Conservation (phyloP, 1,140 invertebrate species). For the Drosophila melanica region DNA sequence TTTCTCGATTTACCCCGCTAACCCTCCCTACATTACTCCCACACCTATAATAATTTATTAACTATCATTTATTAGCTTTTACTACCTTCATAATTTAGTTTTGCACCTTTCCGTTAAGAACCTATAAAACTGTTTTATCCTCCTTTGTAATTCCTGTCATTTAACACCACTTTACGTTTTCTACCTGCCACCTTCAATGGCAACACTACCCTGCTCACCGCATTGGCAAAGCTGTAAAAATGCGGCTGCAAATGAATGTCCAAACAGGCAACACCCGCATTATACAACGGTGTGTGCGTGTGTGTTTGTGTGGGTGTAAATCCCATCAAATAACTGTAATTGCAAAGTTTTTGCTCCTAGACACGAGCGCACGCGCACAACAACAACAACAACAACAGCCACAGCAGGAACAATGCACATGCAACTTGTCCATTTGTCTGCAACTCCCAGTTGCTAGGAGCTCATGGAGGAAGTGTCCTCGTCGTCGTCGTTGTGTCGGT, state of each 20-base stretch:
- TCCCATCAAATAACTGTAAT: conserved; percentile 82
- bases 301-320: conserved; percentile 39
- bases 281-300: not conserved
- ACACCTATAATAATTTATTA: not conserved
- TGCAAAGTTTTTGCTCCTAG: conserved; percentile 79
- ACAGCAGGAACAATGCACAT: conserved; percentile 70
- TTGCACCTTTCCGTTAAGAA: conserved; percentile 5
- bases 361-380: conserved; percentile 61
- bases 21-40: not conserved
- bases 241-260: conserved; percentile 73
- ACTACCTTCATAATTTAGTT: conserved; percentile 6
- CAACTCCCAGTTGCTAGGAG: conserved; percentile 46
- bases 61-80: conserved; percentile 1
- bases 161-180: conserved; percentile 42
- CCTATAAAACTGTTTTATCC: conserved; percentile 29
- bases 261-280: conserved; percentile 56
- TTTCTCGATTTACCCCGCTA: not conserved
- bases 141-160: conserved; percentile 53
- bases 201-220: conserved; percentile 1
- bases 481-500: conserved; percentile 7
- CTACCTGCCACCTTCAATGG: conserved; percentile 27
- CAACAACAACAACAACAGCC: conserved; percentile 30
- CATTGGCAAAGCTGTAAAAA: conserved; percentile 68
- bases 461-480: conserved; percentile 12
- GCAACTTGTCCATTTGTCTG: conserved; percentile 66